These are phyloP conservation scores for Galerucella pusilla DNA, from an alignment of 2,888 invertebrate genomes.

Conservation along the genomic window DNA sequence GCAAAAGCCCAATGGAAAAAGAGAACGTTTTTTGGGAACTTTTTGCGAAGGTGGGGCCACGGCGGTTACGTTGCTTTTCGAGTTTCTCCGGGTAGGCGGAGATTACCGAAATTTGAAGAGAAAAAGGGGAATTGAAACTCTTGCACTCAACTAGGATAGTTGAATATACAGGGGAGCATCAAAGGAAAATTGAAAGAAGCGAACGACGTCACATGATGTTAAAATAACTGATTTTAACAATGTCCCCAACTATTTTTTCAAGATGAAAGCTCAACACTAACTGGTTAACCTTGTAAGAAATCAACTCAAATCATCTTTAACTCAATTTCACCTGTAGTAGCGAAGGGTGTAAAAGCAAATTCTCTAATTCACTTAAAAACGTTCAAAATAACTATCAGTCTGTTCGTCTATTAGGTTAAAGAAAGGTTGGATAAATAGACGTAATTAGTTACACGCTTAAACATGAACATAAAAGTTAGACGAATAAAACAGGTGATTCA, in stretches of 20 bases:
- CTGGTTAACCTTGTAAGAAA: not conserved
- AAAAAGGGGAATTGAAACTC: too few relatives aligned
- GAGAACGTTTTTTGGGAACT: too few relatives aligned
- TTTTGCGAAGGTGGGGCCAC: too few relatives aligned
- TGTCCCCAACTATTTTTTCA: not conserved
- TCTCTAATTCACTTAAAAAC: not conserved
- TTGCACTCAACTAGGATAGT: too few relatives aligned
- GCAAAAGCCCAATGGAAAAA: too few relatives aligned
- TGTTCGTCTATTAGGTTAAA: not conserved
- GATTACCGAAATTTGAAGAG: too few relatives aligned
- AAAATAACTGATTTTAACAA: too few relatives aligned
- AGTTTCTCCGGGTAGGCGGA: too few relatives aligned
- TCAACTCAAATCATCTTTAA: not conserved
- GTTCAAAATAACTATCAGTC: not conserved
- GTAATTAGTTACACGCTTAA: conserved; percentile 16
- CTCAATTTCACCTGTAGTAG: not conserved
- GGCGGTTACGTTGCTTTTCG: too few relatives aligned
- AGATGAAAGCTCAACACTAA: not conserved
- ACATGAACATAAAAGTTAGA: conserved; percentile 1
- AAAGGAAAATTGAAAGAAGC: too few relatives aligned
- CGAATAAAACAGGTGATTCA: conserved; percentile 12
- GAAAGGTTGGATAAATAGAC: not conserved
- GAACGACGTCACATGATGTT: too few relatives aligned
- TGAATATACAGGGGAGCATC: too few relatives aligned
- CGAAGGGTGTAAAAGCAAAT: not conserved